Percentiles rank a stretch among this genome's conserved stretches.
These are phyloP conservation scores for Mactromeris polynyma DNA, from an alignment of 2,888 invertebrate genomes.

Conservation along the genomic window DNA sequence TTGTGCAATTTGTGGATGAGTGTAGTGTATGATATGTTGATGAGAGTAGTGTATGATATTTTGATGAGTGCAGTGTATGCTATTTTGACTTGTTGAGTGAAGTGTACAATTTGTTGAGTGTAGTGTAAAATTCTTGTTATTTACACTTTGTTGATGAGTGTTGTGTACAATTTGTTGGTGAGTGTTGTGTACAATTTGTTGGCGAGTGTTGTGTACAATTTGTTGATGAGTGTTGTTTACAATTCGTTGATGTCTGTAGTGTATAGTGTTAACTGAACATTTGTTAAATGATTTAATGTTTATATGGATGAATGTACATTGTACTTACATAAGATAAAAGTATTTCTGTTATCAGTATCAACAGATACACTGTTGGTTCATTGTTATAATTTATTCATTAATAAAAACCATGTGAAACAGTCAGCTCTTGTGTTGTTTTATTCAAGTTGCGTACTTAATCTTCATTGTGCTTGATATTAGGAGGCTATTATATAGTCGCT, in stretches of 20 bases:
- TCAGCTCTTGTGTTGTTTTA: not conserved
- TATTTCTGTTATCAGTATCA: constrained; percentile 19
- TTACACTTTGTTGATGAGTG: too few relatives aligned
- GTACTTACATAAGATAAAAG: not conserved
- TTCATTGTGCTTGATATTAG: too few relatives aligned
- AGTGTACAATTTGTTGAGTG: too few relatives aligned
- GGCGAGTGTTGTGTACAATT: not conserved
- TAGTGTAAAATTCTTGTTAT: too few relatives aligned
- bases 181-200: not conserved
- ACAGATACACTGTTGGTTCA: constrained; percentile 30
- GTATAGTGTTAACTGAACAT: not conserved
- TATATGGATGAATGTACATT: not conserved
- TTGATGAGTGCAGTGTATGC: not conserved
- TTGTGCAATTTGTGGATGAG: not conserved
- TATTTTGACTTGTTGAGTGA: too few relatives aligned
- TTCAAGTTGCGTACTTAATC: too few relatives aligned
- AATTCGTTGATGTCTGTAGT: too few relatives aligned
- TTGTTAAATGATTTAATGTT: not conserved
- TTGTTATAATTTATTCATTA: constrained; percentile 63
- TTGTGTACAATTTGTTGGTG: not conserved
- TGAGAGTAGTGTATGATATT: not conserved
- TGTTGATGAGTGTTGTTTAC: not conserved
- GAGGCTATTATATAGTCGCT: too few relatives aligned
- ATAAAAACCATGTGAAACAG: constrained; percentile 57
- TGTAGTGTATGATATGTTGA: not conserved